Conservation (phyloP, 2,797 vertebrate genomes). For the Botia almorhae region DNA sequence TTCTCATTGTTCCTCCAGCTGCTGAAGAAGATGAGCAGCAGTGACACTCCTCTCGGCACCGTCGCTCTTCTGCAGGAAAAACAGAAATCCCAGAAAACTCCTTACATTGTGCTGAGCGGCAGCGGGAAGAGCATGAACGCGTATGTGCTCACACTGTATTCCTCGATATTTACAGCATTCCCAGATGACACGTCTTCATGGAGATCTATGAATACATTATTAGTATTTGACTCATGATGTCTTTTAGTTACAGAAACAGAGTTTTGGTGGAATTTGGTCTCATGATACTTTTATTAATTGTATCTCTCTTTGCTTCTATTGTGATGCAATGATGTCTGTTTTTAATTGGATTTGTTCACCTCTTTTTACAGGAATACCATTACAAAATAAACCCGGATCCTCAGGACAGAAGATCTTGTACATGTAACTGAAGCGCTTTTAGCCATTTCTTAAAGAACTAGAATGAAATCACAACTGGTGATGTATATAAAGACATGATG, state of each 20-base stretch:
- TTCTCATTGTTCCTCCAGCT: conserved; percentile 67
- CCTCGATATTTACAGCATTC: no score
- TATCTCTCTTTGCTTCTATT: not conserved
- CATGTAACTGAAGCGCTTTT: not conserved
- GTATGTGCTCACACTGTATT: conserved; percentile 67
- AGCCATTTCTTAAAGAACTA: conserved; percentile 20
- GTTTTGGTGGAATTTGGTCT: no score
- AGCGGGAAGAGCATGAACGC: conserved; percentile 97
- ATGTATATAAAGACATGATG: conserved; percentile 38
- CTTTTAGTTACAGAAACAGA: no score
- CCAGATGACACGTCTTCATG: no score
- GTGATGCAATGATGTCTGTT: not conserved
- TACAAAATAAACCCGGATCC: conserved; percentile 58
- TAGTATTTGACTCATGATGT: no score
- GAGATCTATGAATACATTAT: no score
- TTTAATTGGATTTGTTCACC: not conserved
- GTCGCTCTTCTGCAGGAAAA: conserved; percentile 95
- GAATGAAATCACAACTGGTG: not conserved
- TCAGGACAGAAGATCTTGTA: conserved; percentile 19
- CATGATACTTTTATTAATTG: no score
- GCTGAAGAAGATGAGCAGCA: conserved; percentile 96
- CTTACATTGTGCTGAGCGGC: conserved; percentile 92
- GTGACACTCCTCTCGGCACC: conserved; percentile 90
- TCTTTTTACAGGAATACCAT: conserved; percentile 65
- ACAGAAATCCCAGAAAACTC: conserved; percentile 94